These are phyloP conservation scores for Cryptus armator DNA, from an alignment of 2,888 invertebrate genomes.

Conservation along the genomic window DNA sequence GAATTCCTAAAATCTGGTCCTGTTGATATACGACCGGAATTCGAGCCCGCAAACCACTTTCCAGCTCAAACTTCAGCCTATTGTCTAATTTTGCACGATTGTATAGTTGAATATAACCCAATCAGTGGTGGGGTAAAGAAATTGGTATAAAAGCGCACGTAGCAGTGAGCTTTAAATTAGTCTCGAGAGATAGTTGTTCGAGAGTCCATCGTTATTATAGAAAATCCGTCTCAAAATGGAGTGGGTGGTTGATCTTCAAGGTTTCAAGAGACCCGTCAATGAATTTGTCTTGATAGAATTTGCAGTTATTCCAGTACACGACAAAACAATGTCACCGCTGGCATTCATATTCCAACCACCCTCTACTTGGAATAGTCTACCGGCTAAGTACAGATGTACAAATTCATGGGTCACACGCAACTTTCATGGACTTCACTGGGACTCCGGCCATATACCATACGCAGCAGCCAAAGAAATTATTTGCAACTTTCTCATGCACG, in stretches of 20 bases:
- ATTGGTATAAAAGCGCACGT: not conserved
- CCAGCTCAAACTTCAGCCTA: too few relatives aligned
- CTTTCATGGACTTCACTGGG: slow-evolving; percentile 19
- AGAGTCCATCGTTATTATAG: not conserved
- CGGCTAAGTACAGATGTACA: slow-evolving; percentile 4
- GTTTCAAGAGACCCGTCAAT: slow-evolving; percentile 32
- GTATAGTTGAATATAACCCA: not conserved
- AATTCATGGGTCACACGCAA: slow-evolving; percentile 26
- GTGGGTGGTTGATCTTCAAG: slow-evolving; percentile 46
- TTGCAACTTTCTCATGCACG: not conserved
- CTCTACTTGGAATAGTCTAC: slow-evolving; percentile 3
- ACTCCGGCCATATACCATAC: slow-evolving; percentile 19
- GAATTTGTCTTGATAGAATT: slow-evolving; percentile 56
- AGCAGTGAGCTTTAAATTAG: not conserved
- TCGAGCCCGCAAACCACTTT: too few relatives aligned
- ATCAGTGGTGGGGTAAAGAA: slow-evolving; percentile 12
- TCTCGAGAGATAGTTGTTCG: not conserved
- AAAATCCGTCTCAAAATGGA: not conserved
- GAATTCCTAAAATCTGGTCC: too few relatives aligned
- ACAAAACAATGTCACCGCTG: not conserved
- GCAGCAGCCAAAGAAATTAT: not conserved
- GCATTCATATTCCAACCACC: slow-evolving; percentile 42
- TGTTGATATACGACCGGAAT: too few relatives aligned
- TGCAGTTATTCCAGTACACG: slow-evolving; percentile 13
- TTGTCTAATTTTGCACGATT: not conserved